phyloP scores from a whole-genome alignment of 2,797 vertebrate species.

The Sus cebifrons region DNA sequence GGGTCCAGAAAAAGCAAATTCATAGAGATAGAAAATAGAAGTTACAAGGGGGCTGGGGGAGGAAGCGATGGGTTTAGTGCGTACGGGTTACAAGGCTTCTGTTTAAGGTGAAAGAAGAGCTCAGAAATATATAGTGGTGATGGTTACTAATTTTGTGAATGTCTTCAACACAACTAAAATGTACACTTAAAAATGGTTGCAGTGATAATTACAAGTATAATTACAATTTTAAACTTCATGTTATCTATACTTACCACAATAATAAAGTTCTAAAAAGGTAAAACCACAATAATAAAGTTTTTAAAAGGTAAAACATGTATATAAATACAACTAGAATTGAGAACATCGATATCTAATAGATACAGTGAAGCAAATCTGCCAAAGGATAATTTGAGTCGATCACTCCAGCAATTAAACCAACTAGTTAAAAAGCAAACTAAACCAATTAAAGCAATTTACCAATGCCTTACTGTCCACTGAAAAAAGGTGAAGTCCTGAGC shows the following conservation, averaged over 20 bases:
- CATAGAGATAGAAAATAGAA: background rate
- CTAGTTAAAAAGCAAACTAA: too few relatives aligned
- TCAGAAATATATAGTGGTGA: background rate
- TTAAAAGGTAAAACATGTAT: background rate
- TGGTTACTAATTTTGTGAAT: background rate
- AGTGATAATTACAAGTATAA: background rate
- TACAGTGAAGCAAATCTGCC: background rate
- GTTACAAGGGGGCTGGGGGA: too few relatives aligned
- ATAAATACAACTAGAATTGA: background rate
- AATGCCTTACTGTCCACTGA: background rate
- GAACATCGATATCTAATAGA: background rate
- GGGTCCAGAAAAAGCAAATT: background rate
- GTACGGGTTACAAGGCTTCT: slow-evolving; percentile 4
- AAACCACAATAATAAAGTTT: background rate
- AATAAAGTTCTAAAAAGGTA: background rate
- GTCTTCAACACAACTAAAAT: background rate
- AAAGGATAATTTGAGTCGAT: background rate
- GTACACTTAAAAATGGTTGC: background rate
- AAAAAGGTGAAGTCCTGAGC: background rate
- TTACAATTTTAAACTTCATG: background rate
- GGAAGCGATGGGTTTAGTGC: background rate
- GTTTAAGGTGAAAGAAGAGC: background rate
- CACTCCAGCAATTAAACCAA: background rate
- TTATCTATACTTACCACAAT: background rate
- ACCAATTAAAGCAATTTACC: background rate